These are phyloP conservation scores for Lochmaea crataegi DNA, from an alignment of 2,888 invertebrate genomes.

Conservation along the genomic window DNA sequence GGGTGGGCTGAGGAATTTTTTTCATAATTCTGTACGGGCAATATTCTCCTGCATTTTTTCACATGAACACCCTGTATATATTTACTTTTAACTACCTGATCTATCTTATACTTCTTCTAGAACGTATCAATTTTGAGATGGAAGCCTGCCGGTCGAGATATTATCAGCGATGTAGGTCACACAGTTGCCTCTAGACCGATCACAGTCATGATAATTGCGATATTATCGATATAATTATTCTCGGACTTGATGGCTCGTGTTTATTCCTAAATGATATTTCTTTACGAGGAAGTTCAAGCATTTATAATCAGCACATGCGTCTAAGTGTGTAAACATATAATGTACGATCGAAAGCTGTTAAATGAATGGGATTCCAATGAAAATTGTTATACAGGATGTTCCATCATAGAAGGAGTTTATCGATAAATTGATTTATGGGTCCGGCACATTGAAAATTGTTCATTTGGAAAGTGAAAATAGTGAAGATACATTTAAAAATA, in stretches of 20 bases:
- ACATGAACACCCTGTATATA: not conserved
- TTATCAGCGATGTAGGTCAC: constrained; percentile 31
- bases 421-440: no score
- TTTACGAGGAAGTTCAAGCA: constrained; percentile 8
- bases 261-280: constrained; percentile 22
- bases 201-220: constrained; percentile 21
- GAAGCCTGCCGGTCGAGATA: constrained; percentile 19
- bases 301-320: constrained; percentile 1
- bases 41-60: not conserved
- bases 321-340: constrained; percentile 8
- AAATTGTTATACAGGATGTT: not conserved
- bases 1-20: no score
- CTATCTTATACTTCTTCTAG: constrained; percentile 14
- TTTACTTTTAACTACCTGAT: not conserved
- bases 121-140: constrained; percentile 28
- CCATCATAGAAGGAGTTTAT: not conserved
- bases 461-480: no score
- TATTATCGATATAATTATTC: constrained; percentile 31
- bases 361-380: not conserved
- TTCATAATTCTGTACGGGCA: no score
- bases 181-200: constrained; percentile 31
- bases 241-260: constrained; percentile 29
- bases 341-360: constrained; percentile 1
- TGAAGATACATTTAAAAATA: no score
- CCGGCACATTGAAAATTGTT: no score